Percentiles rank a stretch among this genome's conserved stretches.
phyloP scores from a whole-genome alignment of 2,113 vertebrate genomes.

The Patagioenas fasciata region DNA sequence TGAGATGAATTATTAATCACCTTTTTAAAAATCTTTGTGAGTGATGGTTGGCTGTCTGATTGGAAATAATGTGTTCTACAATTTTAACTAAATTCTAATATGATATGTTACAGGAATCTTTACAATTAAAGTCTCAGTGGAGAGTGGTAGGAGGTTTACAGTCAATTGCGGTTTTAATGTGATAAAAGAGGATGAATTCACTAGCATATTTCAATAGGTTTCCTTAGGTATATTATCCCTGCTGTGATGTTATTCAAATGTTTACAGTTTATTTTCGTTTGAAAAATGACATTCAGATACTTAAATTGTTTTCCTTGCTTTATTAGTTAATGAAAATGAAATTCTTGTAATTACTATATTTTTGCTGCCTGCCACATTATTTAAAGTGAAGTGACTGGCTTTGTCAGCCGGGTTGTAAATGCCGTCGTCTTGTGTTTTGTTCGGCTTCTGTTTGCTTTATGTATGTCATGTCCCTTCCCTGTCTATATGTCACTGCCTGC shows the following conservation, averaged over 20 bases:
- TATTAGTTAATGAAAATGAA: conserved; percentile 82
- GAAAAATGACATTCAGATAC: conserved; percentile 79
- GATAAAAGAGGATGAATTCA: conserved; percentile 81
- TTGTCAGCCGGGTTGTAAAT: conserved; percentile 66
- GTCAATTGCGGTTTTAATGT: conserved; percentile 83
- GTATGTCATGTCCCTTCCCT: conserved; percentile 47
- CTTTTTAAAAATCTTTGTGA: conserved; percentile 89
- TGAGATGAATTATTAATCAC: conserved; percentile 93
- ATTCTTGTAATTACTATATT: conserved; percentile 77
- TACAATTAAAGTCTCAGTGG: conserved; percentile 87
- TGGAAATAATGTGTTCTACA: conserved; percentile 88
- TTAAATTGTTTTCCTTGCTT: conserved; percentile 79
- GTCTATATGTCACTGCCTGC: conserved; percentile 19
- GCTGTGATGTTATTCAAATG: conserved; percentile 85
- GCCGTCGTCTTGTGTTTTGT: conserved; percentile 58
- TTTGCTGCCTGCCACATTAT: conserved; percentile 72
- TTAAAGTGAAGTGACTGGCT: conserved; percentile 73
- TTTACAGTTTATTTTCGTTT: conserved; percentile 86
- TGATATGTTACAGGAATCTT: conserved; percentile 85
- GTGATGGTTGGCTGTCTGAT: conserved; percentile 86
- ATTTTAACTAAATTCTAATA: conserved; percentile 89
- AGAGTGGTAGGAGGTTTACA: conserved; percentile 83
- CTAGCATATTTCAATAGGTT: conserved; percentile 81
- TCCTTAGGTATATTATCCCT: conserved; percentile 82
- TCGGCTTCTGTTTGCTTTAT: conserved; percentile 66